phyloP scores from a whole-genome alignment of 2,113 vertebrate species.

The Amblyornis subalaris region DNA sequence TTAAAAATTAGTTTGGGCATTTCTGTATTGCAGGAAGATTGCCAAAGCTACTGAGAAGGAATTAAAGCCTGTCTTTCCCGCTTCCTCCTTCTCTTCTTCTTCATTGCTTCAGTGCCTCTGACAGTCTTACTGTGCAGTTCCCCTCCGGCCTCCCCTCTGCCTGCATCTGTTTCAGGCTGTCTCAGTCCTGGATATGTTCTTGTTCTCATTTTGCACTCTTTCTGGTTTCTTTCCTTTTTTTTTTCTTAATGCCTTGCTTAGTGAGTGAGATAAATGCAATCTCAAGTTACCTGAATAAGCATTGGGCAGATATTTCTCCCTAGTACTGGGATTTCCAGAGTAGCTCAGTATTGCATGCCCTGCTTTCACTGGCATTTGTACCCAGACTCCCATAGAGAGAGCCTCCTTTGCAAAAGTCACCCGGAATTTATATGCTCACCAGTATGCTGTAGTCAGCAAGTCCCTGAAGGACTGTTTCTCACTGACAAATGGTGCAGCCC shows the following conservation, averaged over 20 bases:
- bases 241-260: not conserved
- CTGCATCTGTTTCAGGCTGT: not conserved
- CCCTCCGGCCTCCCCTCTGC: not conserved
- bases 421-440: accelerated
- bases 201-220: not conserved
- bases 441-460: not conserved
- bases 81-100: not conserved
- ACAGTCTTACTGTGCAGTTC: not conserved
- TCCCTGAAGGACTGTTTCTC: not conserved
- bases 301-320: not conserved
- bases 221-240: not conserved
- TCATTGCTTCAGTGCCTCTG: not conserved
- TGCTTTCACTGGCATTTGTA: not conserved
- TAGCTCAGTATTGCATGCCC: not conserved
- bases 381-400: not conserved
- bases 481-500: not conserved
- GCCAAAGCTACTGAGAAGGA: not conserved
- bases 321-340: not conserved
- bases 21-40: not conserved
- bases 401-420: not conserved
- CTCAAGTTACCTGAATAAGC: not conserved
- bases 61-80: not conserved
- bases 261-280: not conserved
- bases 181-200: not conserved
- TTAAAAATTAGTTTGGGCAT: not conserved